phyloP scores from a whole-genome alignment of 2,113 vertebrate species.

The Brachionichthys hirsutus region DNA sequence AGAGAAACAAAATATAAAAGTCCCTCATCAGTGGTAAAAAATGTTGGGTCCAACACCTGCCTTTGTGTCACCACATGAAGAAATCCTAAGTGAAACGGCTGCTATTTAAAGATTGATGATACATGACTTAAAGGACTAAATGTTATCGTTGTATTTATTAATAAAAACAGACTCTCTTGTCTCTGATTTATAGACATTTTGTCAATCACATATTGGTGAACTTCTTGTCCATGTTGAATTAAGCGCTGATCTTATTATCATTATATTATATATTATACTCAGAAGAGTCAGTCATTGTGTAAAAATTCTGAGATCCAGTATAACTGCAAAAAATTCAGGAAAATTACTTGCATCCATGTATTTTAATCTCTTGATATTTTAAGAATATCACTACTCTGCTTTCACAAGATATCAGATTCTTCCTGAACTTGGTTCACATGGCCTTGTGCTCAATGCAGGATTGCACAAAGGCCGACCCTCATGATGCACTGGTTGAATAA shows the following conservation, averaged over 20 bases:
- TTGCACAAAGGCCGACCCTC: constrained; percentile 23
- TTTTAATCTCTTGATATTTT: constrained; percentile 1
- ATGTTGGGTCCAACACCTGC: constrained; percentile 3
- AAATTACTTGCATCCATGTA: neutral
- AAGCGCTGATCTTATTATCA: too few species aligned
- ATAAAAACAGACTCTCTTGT: too few species aligned
- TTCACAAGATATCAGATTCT: constrained; percentile 4
- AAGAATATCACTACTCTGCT: neutral
- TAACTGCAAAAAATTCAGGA: neutral
- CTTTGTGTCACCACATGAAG: neutral
- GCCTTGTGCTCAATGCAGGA: constrained; percentile 19
- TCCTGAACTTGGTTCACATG: constrained; percentile 2
- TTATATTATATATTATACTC: too few species aligned
- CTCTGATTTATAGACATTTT: too few species aligned
- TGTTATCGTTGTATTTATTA: too few species aligned
- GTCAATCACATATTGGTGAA: too few species aligned
- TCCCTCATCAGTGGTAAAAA: neutral
- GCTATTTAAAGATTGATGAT: neutral
- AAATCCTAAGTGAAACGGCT: neutral
- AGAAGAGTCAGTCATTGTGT: neutral
- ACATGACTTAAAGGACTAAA: too few species aligned
- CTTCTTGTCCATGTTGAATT: too few species aligned
- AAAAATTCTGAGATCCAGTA: neutral
- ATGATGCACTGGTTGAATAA: constrained; percentile 2
- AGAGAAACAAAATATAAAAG: constrained; percentile 17